phyloP scores from a whole-genome alignment of 2,888 invertebrate species.

The Yponomeuta evonymella region DNA sequence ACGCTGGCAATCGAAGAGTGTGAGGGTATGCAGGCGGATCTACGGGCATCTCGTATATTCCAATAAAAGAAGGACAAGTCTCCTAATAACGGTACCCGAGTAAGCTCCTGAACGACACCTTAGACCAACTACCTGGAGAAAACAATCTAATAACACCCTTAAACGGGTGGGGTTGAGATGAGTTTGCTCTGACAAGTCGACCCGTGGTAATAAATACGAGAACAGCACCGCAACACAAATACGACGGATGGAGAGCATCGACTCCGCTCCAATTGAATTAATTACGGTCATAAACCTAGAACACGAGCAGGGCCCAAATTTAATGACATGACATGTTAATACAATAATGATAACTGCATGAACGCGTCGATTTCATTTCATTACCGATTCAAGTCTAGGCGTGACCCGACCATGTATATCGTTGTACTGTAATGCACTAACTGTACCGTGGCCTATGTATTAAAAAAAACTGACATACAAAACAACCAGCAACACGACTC shows the following conservation, averaged over 20 bases:
- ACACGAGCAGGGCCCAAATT: no score
- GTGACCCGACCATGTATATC: no score
- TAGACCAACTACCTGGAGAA: constrained; percentile 34
- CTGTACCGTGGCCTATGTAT: no score
- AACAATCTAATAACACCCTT: constrained; percentile 34
- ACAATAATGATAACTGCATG: no score
- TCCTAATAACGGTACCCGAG: constrained; percentile 60
- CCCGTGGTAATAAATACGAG: constrained; percentile 50
- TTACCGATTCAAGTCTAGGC: no score
- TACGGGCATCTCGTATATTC: constrained; percentile 52
- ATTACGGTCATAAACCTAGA: no score
- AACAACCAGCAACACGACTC: no score
- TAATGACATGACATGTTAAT: no score
- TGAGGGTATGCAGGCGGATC: constrained; percentile 24
- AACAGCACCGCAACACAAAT: constrained; percentile 41
- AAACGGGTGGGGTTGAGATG: constrained; percentile 23
- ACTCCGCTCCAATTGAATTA: neutral
- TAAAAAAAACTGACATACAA: no score
- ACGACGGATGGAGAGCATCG: neutral
- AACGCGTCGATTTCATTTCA: no score
- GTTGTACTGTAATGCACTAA: no score
- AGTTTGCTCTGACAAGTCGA: constrained; percentile 14
- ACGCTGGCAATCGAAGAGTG: constrained; percentile 21
- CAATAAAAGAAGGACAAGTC: constrained; percentile 65
- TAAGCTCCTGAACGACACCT: constrained; percentile 65